Base-by-base conservation (phyloP, 2,888 invertebrate genomes). In the Pammene fasciana region DNA sequence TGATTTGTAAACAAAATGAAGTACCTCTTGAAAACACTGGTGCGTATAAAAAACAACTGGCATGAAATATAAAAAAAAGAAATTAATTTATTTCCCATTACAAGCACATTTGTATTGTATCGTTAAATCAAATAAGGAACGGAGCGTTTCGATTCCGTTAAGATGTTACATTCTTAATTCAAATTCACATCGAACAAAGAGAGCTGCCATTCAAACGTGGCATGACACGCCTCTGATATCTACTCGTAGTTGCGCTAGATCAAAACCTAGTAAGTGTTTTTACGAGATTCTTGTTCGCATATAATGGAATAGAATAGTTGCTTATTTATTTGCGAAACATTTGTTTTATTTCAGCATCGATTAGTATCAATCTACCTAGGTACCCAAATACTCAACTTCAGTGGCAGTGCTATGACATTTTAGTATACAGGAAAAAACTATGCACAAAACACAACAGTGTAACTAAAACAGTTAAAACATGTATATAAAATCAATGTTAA, bases 191-290 rank as follows among this genome's bases (percentile, higher is more conserved):
- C 78, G 78, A 76, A 78, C 82, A 82, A 83, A 79, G 79, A 79
- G 77, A 73, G 71, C 85, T 84, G 87, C 86, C 88, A 85, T 81
- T 88, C 86, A 88, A 86, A 86, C 77, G 79, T 79, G 79, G 83
- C 82, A 73, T 73, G 81, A 75, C 84, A 84, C 88, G 86, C 87
- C 88, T 80, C 78, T 76, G 72, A 76, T 71, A 79, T 50, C 65
- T 77, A n/a, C n/a, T n/a, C n/a, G n/a, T n/a, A 48, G 18, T 16
- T 61, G 61, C 38, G 61, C 50, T 61, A 38, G 38, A 61, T 61
- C 38, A 61, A 26, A 50, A 52, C 62, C 50, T 62, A 41, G 62
- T 62, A 52, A 41, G 10, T 52, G 46, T 7, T 34, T 0, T 59
- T 54, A 52, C 26, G 26, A 52, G 9, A 18, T 56, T 41, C 41